Evolutionary conservation across 2,113 vertebrate genomes (phyloP).

Genomic region (Zootoca vivipara): DNA sequence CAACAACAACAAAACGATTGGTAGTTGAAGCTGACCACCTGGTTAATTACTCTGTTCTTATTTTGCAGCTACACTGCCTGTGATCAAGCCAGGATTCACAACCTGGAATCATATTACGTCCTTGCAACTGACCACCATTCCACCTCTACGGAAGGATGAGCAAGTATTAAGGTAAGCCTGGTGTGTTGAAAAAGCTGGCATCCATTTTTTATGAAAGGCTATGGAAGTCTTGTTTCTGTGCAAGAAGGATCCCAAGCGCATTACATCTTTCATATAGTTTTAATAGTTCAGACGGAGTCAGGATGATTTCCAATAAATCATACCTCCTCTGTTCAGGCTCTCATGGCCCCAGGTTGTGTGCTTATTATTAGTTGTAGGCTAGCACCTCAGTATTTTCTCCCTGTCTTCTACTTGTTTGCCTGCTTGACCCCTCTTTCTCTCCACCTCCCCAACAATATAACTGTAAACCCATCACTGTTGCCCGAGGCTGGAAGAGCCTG

Average conservation of each 20-base stretch:
- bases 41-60: not conserved
- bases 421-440: constrained; percentile 26
- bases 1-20: not conserved
- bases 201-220: constrained; percentile 3
- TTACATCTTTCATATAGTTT: not conserved
- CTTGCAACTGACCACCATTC: too few relatives aligned
- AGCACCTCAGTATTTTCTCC: constrained; percentile 8
- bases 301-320: constrained; percentile 35
- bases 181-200: not conserved
- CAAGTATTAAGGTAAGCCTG: constrained; percentile 42
- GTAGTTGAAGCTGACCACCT: not conserved
- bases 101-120: not conserved
- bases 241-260: fast-evolving
- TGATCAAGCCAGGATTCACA: not conserved
- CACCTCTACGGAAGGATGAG: constrained; percentile 8
- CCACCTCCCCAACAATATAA: not conserved
- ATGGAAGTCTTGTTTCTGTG: fast-evolving
- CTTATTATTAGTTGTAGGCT: constrained; percentile 18
- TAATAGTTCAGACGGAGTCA: not conserved
- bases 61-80: not conserved
- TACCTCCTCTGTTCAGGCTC: not conserved
- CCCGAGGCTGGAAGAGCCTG: constrained; percentile 36
- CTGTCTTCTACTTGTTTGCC: not conserved
- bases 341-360: not conserved
- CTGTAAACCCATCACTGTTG: not conserved